Conservation (phyloP, 2,113 vertebrate species). For the Catharus bicknelli region DNA sequence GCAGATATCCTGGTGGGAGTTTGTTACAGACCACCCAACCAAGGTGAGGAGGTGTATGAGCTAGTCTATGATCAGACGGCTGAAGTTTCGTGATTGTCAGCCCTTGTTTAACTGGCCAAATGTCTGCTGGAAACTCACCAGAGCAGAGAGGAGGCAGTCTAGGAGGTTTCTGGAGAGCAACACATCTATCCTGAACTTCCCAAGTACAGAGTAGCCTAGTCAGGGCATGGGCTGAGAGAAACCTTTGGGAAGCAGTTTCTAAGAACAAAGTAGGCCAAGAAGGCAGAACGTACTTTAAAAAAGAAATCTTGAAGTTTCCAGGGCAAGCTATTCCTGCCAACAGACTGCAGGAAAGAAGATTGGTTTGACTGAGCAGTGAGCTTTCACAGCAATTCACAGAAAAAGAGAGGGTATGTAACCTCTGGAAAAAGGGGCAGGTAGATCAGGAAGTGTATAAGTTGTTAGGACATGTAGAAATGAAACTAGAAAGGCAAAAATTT, state of each 20-base stretch:
- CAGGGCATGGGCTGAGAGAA: neutral
- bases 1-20: neutral
- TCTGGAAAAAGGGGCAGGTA: neutral
- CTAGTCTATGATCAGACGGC: neutral
- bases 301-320: neutral
- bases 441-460: neutral
- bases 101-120: neutral
- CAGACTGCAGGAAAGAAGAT: neutral
- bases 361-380: neutral
- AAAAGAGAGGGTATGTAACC: neutral
- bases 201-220: neutral
- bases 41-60: too few relatives aligned
- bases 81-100: neutral
- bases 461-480: neutral
- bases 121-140: neutral
- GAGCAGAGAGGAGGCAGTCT: neutral
- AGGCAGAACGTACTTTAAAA: neutral
- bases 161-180: neutral
- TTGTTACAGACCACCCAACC: neutral
- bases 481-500: neutral
- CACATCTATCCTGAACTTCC: neutral
- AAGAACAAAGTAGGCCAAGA: neutral
- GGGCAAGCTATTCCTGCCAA: neutral
- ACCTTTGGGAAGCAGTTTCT: neutral
- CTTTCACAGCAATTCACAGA: neutral